A percentile compares a stretch with the other conserved stretches of the same genome.
Conservation (phyloP, 1,140 invertebrate genomes). For the Cardiocondyla obscurior region DNA sequence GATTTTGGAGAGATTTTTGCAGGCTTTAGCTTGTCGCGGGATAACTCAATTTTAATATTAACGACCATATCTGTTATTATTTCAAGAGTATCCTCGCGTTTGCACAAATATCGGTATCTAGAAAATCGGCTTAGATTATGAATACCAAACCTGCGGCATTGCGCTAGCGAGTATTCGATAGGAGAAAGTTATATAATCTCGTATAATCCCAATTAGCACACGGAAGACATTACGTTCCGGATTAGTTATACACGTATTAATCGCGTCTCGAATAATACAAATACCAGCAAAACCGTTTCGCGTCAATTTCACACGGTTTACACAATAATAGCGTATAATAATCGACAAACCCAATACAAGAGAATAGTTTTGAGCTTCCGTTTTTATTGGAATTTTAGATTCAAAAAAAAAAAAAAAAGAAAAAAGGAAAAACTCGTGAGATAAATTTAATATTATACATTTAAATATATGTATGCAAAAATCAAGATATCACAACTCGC, state of each 20-base stretch:
- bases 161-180: constrained; percentile 24
- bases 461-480: no score
- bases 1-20: not conserved
- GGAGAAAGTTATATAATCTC: constrained; percentile 57
- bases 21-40: not conserved
- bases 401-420: no score
- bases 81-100: constrained; percentile 1
- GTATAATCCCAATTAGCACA: constrained; percentile 62
- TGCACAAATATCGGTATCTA: not conserved
- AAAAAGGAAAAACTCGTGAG: not conserved
- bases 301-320: constrained; percentile 24
- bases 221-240: constrained; percentile 59
- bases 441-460: not conserved
- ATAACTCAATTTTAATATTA: not conserved
- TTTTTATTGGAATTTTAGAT: constrained; percentile 5
- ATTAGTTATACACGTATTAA: constrained; percentile 54
- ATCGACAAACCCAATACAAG: not conserved
- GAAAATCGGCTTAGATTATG: constrained; percentile 40
- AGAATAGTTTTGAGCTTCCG: not conserved
- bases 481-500: not conserved
- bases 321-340: not conserved
- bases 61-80: constrained; percentile 1
- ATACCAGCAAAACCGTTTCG: constrained; percentile 10
- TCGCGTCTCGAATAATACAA: constrained; percentile 24
- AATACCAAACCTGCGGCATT: not conserved